Conservation (phyloP, 2,888 invertebrate species). For the Hecatera dysodea region DNA sequence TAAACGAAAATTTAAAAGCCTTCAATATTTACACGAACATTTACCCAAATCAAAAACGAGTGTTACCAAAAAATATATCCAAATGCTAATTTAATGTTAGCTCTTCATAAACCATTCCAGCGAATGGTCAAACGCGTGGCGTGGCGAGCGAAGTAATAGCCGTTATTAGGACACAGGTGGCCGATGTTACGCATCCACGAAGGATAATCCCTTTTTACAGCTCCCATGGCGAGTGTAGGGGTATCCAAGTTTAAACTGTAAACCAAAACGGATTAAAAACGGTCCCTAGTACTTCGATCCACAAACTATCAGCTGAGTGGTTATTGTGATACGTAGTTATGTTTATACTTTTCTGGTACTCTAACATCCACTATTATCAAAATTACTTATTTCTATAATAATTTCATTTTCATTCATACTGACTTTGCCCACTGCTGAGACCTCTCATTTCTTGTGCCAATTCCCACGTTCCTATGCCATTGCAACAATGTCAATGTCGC, state of each 20-base stretch:
- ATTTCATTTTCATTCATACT: too few relatives aligned
- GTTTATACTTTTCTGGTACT: neutral
- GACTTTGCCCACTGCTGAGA: too few relatives aligned
- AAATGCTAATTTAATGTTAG: conserved; percentile 12
- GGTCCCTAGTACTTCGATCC: neutral
- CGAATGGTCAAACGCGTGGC: conserved; percentile 11
- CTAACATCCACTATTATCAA: too few relatives aligned
- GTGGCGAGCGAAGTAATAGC: conserved; percentile 42
- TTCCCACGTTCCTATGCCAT: too few relatives aligned
- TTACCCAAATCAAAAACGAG: conserved; percentile 16
- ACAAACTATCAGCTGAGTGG: neutral
- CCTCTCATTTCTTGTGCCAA: too few relatives aligned
- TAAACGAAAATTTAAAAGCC: neutral
- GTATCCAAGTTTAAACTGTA: conserved; percentile 45
- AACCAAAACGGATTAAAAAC: conserved; percentile 27
- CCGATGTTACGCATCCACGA: conserved; percentile 22
- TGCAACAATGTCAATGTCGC: too few relatives aligned
- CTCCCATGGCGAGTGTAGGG: conserved; percentile 32
- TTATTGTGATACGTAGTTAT: neutral
- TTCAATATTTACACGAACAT: neutral
- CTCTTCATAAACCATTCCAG: conserved; percentile 41
- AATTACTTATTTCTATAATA: too few relatives aligned
- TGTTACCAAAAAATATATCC: conserved; percentile 8
- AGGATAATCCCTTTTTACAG: conserved; percentile 58
- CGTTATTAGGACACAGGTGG: conserved; percentile 50